Conservation (phyloP, 2,888 invertebrate genomes). For the Acanthosepion pharaonis region DNA sequence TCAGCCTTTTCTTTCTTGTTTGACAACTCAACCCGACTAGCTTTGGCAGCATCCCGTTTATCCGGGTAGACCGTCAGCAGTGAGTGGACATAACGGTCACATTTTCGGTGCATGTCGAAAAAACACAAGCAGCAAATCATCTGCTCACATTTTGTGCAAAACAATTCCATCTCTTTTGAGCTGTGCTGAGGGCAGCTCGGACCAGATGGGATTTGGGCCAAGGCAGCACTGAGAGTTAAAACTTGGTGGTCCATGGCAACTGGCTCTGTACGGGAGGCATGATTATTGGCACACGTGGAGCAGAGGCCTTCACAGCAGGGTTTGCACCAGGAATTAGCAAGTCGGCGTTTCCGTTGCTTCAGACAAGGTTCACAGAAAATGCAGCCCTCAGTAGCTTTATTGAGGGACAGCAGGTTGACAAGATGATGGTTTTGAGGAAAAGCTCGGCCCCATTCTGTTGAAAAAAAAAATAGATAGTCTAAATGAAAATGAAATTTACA, state of each 20-base stretch:
- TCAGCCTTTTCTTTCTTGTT: conserved; percentile 24
- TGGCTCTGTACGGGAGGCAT: not conserved
- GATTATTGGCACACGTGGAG: conserved; percentile 1
- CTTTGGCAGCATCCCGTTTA: conserved; percentile 39
- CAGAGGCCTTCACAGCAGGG: conserved; percentile 37
- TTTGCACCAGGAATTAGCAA: conserved; percentile 40
- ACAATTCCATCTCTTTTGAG: conserved; percentile 44
- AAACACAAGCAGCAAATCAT: conserved; percentile 43
- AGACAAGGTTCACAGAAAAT: conserved; percentile 39
- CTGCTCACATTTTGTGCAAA: conserved; percentile 43
- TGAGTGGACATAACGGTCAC: conserved; percentile 38
- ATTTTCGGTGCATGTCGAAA: conserved; percentile 42
- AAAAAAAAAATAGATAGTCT: not conserved
- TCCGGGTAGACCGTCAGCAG: conserved; percentile 35
- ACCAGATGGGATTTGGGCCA: conserved; percentile 44
- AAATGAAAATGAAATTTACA: not conserved
- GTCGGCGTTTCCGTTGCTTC: conserved; percentile 35
- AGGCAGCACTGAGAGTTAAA: conserved; percentile 37
- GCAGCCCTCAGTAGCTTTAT: conserved; percentile 40
- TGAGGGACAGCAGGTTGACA: conserved; percentile 36
- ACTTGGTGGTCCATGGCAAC: conserved; percentile 37
- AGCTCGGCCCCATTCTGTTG: conserved; percentile 38
- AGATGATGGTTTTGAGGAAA: conserved; percentile 45
- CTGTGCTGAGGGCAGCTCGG: conserved; percentile 44
- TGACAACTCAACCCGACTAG: not conserved